Evolutionary conservation across 2,797 vertebrate genomes (phyloP).

Genomic region (Masticophis lateralis): DNA sequence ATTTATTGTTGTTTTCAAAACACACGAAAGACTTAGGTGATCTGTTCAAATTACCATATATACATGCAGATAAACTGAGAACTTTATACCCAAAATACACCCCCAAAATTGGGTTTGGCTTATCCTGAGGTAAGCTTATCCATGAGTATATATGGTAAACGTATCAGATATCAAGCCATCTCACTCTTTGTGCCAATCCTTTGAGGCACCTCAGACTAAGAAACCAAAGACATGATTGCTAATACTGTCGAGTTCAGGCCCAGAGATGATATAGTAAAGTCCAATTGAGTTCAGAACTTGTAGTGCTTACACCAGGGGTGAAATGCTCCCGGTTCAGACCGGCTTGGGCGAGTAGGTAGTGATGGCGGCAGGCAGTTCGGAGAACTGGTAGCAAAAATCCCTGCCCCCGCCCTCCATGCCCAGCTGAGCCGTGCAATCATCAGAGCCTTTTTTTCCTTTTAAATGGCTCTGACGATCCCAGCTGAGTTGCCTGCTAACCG

Average conservation of each 20-base stretch:
- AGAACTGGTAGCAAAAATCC: no score
- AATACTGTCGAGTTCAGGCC: neutral
- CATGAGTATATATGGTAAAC: neutral
- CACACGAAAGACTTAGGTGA: neutral
- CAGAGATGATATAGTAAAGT: neutral
- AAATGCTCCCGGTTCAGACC: no score
- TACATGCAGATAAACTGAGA: neutral
- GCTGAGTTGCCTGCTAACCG: no score
- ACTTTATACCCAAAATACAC: neutral
- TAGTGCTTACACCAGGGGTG: neutral
- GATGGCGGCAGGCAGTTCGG: no score
- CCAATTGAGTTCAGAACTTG: neutral
- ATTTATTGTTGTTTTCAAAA: constrained; percentile 4
- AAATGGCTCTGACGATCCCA: no score
- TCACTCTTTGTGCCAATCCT: neutral
- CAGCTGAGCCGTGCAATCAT: no score
- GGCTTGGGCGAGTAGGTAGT: no score
- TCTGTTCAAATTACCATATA: neutral
- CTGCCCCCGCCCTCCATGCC: no score
- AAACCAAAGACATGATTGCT: neutral
- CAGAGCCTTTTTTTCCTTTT: no score
- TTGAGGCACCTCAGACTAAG: neutral
- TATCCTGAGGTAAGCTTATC: neutral
- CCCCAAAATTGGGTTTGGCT: neutral
- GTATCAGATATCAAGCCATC: neutral